Base-by-base conservation (phyloP, 1,140 invertebrate species). In the Eueides isabella region DNA sequence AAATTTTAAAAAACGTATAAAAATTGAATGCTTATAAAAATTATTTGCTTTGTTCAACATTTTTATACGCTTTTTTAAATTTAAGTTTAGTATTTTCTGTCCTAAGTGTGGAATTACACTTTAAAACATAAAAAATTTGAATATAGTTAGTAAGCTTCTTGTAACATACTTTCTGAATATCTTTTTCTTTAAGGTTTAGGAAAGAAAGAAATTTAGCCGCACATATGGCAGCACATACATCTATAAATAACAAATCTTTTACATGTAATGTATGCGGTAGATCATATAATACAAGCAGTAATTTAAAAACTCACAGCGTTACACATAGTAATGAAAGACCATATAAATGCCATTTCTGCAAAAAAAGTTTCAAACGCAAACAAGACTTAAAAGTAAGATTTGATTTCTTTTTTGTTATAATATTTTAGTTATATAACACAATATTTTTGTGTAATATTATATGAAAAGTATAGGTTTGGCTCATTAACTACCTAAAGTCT, bases 281-380 rank as follows among this genome's bases (percentile, higher is more conserved):
- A 44, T 95, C 96, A 28, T 96, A 97, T 86, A 95, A 95, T 16
- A 96, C 95, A 35, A 95, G 95, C 80, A 96, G 95, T 78, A 96
- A 95, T 35, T 88, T 96, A 61, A 94, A 95, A 77, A 96, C 95
- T 14, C 96, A 97, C 86, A 96, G 95, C 80, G 95, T 97, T 71
- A 96, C 96, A 6, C 96, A 97, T 78, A 96, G 96, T 67, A 94
- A 95, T 81, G 89, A 96, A 61, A 92, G 96, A 74, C 96, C 96
- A 1, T 96, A 96, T 78, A 94, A 95, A 61, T 97, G 96, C 89
- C 94, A 95, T 62, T 87, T 96, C 41, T 97, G 96, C 87, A 95
- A 96, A 83, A 97, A 96, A 88, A 96, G 95, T 14, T 97, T 97
- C 79, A 97, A 97, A 84, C 93, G 96, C 68, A 96, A 96, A 89